These are phyloP conservation scores for Eupithecia tripunctaria DNA, from an alignment of 2,888 invertebrate genomes.

Conservation along the genomic window DNA sequence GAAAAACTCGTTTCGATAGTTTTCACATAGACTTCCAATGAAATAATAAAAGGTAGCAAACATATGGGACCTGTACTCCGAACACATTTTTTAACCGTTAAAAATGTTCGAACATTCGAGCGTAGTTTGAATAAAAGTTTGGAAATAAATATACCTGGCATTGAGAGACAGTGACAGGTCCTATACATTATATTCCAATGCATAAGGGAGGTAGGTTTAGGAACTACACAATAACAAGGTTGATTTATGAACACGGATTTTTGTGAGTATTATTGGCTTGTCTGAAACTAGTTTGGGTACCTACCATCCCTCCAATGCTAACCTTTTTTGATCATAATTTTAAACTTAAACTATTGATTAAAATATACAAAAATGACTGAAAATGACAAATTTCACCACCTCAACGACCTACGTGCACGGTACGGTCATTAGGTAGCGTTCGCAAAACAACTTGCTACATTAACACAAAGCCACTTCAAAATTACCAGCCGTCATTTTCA, in stretches of 20 bases:
- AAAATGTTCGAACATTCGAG: background rate
- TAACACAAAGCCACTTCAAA: slow-evolving; percentile 42
- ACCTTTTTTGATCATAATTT: too few relatives aligned
- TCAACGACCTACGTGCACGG: background rate
- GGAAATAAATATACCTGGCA: background rate
- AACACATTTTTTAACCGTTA: background rate
- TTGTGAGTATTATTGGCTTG: background rate
- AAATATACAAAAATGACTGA: background rate
- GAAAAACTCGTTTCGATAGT: background rate
- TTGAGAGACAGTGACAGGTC: background rate
- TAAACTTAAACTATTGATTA: too few relatives aligned
- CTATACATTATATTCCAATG: background rate
- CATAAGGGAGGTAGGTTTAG: background rate
- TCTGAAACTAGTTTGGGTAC: background rate
- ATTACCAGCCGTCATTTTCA: slow-evolving; percentile 64
- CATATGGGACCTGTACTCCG: background rate
- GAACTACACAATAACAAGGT: background rate
- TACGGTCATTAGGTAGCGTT: slow-evolving; percentile 38
- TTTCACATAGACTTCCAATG: background rate
- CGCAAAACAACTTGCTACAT: slow-evolving; percentile 57
- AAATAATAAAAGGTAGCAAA: background rate
- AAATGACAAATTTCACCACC: background rate
- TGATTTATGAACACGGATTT: background rate
- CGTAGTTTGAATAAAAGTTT: background rate
- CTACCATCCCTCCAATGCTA: too few relatives aligned